phyloP scores from a whole-genome alignment of 2,888 invertebrate genomes.

The Epistrophe eligans region DNA sequence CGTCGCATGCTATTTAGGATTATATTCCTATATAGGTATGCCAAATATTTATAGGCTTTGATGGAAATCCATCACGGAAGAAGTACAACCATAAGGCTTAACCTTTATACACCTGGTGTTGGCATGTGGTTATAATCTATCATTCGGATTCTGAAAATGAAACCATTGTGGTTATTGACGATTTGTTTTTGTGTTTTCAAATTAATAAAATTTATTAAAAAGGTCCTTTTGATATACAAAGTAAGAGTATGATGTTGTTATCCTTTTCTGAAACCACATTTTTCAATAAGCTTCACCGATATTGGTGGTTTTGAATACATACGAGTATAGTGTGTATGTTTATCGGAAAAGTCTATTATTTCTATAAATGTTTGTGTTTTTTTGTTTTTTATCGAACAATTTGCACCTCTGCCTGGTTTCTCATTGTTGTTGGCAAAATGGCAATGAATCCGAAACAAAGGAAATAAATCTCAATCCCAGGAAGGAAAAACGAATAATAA shows the following conservation, averaged over 20 bases:
- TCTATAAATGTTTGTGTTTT: slow-evolving; percentile 5
- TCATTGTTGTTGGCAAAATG: background rate
- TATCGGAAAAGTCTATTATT: background rate
- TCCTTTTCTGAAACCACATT: slow-evolving; percentile 25
- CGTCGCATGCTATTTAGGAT: slow-evolving; percentile 54
- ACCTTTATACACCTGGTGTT: slow-evolving; percentile 25
- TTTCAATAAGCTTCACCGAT: slow-evolving; percentile 27
- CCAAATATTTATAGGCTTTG: slow-evolving; percentile 46
- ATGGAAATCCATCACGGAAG: slow-evolving; percentile 54
- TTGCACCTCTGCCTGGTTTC: slow-evolving; percentile 17
- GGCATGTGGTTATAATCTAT: slow-evolving; percentile 30
- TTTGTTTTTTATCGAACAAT: background rate
- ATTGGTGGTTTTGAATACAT: slow-evolving; percentile 28
- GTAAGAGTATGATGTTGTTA: background rate
- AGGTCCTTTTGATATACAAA: background rate
- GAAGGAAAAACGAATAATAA: background rate
- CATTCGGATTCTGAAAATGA: slow-evolving; percentile 25
- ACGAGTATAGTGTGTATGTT: too few species aligned
- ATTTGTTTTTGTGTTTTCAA: slow-evolving; percentile 34
- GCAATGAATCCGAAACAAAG: slow-evolving; percentile 12
- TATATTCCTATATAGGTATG: slow-evolving; percentile 15
- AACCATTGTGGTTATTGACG: slow-evolving; percentile 42
- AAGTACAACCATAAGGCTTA: slow-evolving; percentile 2
- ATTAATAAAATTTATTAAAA: slow-evolving; percentile 56
- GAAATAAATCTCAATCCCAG: slow-evolving; percentile 19